Percentiles rank a stretch among this genome's conserved stretches.
phyloP scores from a whole-genome alignment of 2,888 invertebrate species.

The Icerya purchasi region DNA sequence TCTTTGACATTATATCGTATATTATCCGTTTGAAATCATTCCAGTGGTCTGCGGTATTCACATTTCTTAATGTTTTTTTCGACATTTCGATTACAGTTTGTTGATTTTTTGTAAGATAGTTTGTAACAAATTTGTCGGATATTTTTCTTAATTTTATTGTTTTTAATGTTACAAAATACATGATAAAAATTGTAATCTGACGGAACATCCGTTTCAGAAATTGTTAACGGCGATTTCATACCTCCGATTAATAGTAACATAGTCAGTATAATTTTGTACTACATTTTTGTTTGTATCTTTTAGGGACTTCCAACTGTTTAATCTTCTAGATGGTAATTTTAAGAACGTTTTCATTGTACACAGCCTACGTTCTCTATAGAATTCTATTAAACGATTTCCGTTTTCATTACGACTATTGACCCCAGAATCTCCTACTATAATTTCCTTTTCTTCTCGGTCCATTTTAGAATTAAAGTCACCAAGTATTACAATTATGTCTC shows the following conservation, averaged over 20 bases:
- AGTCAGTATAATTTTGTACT: not conserved
- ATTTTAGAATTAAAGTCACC: no score
- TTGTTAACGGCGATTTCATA: not conserved
- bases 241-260: not conserved
- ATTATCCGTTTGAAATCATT: not conserved
- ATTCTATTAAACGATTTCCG: not conserved
- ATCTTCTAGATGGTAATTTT: not conserved
- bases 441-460: no score
- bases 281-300: not conserved
- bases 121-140: not conserved
- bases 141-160: not conserved
- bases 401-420: not conserved
- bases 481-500: no score
- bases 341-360: no score
- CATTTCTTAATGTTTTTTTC: not conserved
- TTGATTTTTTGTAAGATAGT: not conserved
- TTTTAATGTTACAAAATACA: not conserved
- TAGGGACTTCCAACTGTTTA: not conserved
- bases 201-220: not conserved
- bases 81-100: not conserved
- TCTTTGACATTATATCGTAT: not conserved
- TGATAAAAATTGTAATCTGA: not conserved
- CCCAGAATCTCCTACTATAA: not conserved
- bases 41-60: not conserved
- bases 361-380: not conserved